Evolutionary conservation across 1,140 invertebrate species (phyloP), one percentile per base, ranked within the genome.

Genomic region (Drosophila truncata): DNA sequence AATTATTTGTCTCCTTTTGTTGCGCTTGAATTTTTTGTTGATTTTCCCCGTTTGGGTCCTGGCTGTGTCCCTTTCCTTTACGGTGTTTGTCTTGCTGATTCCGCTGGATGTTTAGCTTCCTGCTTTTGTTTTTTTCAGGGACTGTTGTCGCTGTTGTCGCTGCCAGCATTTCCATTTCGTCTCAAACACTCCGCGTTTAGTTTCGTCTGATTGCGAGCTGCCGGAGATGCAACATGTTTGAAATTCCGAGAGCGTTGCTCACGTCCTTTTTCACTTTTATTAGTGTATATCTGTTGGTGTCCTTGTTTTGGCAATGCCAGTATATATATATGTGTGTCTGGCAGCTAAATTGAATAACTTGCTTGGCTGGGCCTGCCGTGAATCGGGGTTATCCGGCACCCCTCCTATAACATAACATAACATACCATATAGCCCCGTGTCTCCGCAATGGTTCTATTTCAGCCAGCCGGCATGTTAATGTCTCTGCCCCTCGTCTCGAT

Each of bases 201-300:
- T 78, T 78, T 70, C 41, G 60, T 72, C 77, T 88, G 85, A 77
- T 88, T 88, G 83, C 76, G 31, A 57, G 54, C 42, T 67, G 80
- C 66, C 69, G 58, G 54, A 82, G 60, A 70, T 69, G 60, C 78
- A 81, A 77, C 72, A 86, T 86, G 77, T 88, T 87, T 90, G 85
- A 84, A 87, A 87, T 87, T 87, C 84, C 69, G 47, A 60, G 63
- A 84, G 67, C 85, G 84, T 84, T 81, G 67, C 66, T 74, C 84
- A 87, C 78, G 84, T 84, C 67, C 86, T 78, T 88, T 87, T 90
- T 88, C 85, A 81, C 69, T 78, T 84, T 87, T 88, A 88, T 88
- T 80, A 74, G 78, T 80, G 67, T 80, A 59, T 49, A 65, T 65
- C 54, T 42, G 18, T 25, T 29, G 57, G 46, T 74, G 63, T 74